Base-by-base conservation (phyloP, 1,140 invertebrate genomes). In the Sitobion miscanthi region DNA sequence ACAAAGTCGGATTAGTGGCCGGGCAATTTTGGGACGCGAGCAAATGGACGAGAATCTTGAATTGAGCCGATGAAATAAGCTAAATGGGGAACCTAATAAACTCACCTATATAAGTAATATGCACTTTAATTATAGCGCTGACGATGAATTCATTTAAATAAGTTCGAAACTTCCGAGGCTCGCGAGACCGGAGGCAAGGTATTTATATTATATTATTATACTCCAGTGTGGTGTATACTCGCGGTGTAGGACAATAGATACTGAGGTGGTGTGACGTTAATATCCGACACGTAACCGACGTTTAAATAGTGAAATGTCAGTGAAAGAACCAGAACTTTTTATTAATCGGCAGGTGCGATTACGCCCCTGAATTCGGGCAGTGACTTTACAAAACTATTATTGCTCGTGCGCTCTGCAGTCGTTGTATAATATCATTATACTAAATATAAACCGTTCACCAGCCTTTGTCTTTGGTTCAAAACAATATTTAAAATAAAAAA, bases 311-410 rank as follows among this genome's bases (percentile, higher is more conserved):
- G 62, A 77, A 17, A n/a, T 17, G 62, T 77, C n/a, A n/a, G 62
- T n/a, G n/a, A 77, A 77, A 77, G 62, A 77, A 77, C n/a, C n/a
- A 17, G 11, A 77, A 77, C 62, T 77, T 77, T 69, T 77, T 4
- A 77, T n/a, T 77, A 77, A 77, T n/a, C 62, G 62, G 14, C 30
- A n/a, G 62, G 11, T 6, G n/a, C 11, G 62, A n/a, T 77, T 77
- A n/a, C n/a, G 62, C 62, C 30, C 62, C 30, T 77, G 0, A 5
- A n/a, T 77, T n/a, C 4, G n/a, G 62, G 4, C 62, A n/a, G 62
- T 77, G 62, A 77, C 62, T 77, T 77, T 17, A 77, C 62, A n/a
- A 77, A 77, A 77, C 30, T 77, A 77, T 77, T n/a, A 77, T 77
- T 77, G 4, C n/a, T n/a, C 62, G 30, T 30, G 14, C 62, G 62